Percentiles rank a stretch among this genome's conserved stretches.
Evolutionary conservation across 2,113 vertebrate genomes (phyloP).

Genomic region (Eonycteris spelaea): DNA sequence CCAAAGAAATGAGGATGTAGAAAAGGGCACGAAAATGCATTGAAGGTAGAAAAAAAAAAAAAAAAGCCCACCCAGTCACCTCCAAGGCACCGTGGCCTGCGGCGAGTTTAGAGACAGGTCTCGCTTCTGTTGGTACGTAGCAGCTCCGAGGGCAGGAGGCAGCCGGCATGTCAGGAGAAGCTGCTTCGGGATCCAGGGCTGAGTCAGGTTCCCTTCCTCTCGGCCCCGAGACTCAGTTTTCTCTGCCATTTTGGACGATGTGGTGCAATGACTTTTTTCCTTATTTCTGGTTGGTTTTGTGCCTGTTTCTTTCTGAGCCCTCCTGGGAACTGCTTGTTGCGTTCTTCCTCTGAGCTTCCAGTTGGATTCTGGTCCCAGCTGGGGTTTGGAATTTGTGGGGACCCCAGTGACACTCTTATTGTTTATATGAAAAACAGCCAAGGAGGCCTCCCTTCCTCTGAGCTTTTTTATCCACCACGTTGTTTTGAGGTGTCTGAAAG

Average conservation of each 20-base stretch:
- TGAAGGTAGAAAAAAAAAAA: background rate
- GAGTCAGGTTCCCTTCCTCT: slow-evolving; percentile 21
- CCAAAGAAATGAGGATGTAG: slow-evolving; percentile 69
- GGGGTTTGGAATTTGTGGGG: background rate
- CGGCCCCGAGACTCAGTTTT: background rate
- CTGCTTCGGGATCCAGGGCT: background rate
- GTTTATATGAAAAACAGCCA: background rate
- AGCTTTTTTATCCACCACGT: accelerated
- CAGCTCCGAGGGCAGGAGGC: background rate
- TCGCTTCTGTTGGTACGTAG: slow-evolving; percentile 29
- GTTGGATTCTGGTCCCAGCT: background rate
- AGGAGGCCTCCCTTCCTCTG: background rate
- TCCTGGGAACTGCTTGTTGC: background rate
- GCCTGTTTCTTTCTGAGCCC: background rate
- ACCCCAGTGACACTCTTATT: accelerated
- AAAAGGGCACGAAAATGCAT: slow-evolving; percentile 76
- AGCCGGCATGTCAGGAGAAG: background rate
- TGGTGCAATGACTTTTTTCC: background rate
- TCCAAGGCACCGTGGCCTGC: slow-evolving; percentile 9
- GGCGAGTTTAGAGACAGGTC: slow-evolving; percentile 40
- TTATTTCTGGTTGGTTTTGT: background rate
- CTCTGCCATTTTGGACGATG: slow-evolving; percentile 31
- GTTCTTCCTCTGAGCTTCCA: background rate
- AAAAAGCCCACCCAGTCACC: background rate
- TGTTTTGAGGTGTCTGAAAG: background rate